Conservation (phyloP, 2,888 invertebrate genomes). For the Meganola albula region DNA sequence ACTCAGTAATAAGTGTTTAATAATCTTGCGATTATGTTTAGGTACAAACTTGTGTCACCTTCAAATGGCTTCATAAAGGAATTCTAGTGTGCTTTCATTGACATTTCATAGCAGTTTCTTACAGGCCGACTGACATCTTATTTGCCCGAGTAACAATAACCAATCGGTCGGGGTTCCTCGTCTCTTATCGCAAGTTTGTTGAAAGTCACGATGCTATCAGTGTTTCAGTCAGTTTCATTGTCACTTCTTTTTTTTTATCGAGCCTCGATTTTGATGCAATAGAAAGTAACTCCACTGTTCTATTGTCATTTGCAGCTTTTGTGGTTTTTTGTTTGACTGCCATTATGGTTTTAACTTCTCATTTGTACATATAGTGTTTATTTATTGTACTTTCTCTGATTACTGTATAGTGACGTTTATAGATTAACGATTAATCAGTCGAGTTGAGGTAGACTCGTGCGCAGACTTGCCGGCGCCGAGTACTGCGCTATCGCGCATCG, state of each 20-base stretch:
- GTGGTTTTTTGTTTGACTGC: constrained; percentile 27
- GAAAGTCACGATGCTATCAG: constrained; percentile 55
- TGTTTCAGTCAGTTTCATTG: constrained; percentile 45
- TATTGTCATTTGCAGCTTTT: constrained; percentile 44
- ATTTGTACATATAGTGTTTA: constrained; percentile 16
- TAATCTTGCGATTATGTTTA: too few relatives aligned
- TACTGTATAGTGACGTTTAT: constrained; percentile 25
- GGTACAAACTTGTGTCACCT: too few relatives aligned
- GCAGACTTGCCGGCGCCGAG: constrained; percentile 60
- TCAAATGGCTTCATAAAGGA: too few relatives aligned
- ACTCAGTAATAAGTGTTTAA: too few relatives aligned
- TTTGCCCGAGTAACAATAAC: constrained; percentile 18
- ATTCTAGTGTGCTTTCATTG: too few relatives aligned
- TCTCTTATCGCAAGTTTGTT: constrained; percentile 35
- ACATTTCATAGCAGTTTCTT: constrained; percentile 16
- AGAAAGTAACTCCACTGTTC: constrained; percentile 56
- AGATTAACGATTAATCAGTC: constrained; percentile 53
- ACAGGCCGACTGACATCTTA: constrained; percentile 7
- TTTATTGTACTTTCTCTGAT: constrained; percentile 34
- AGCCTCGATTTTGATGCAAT: constrained; percentile 36
- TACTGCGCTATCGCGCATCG: constrained; percentile 44
- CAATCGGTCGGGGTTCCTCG: constrained; percentile 13
- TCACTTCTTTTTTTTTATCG: constrained; percentile 45
- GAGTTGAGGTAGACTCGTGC: constrained; percentile 48
- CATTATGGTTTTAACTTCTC: constrained; percentile 21